phyloP scores from a whole-genome alignment of 2,888 invertebrate species.

The Adineta ricciae region DNA sequence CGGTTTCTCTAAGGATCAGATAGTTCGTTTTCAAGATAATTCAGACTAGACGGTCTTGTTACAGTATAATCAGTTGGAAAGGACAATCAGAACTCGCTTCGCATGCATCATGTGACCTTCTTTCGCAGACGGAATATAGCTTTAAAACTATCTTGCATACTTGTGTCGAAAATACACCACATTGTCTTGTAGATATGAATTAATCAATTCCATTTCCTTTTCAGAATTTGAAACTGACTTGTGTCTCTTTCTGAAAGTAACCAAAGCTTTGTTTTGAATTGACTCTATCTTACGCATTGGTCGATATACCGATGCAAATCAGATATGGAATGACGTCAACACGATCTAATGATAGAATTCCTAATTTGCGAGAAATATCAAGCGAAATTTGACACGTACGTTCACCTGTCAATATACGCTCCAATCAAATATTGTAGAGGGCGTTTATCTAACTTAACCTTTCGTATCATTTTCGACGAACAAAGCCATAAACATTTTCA shows the following conservation, averaged over 20 bases:
- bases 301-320: too few relatives aligned
- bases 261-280: too few relatives aligned
- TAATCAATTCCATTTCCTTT: too few relatives aligned
- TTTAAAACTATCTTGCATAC: not conserved
- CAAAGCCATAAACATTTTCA: not conserved
- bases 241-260: too few relatives aligned
- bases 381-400: too few relatives aligned
- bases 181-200: not conserved
- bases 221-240: too few relatives aligned
- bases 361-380: too few relatives aligned
- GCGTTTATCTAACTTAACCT: not conserved
- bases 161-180: not conserved
- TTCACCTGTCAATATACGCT: not conserved
- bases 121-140: not conserved
- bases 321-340: too few relatives aligned
- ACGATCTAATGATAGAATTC: too few relatives aligned
- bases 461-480: not conserved
- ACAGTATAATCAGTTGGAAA: not conserved
- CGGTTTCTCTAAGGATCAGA: too few relatives aligned
- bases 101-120: not conserved
- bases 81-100: not conserved
- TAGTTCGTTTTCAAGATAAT: not conserved
- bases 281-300: too few relatives aligned
- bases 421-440: not conserved
- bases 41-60: not conserved